phyloP scores from a whole-genome alignment of 2,113 vertebrate genomes.

The Delphinus delphis region DNA sequence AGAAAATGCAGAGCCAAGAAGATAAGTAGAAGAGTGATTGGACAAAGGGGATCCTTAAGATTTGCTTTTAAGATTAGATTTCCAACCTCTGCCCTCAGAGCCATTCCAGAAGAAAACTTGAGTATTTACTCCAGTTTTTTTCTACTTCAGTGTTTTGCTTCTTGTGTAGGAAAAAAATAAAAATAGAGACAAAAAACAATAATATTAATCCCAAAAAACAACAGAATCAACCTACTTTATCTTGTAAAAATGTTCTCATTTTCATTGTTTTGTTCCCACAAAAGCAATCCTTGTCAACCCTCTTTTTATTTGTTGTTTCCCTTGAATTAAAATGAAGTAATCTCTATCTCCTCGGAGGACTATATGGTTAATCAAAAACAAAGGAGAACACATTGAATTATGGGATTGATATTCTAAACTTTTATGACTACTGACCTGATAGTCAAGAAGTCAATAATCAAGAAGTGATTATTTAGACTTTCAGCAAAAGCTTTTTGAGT shows the following conservation, averaged over 20 bases:
- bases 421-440: neutral
- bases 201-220: neutral
- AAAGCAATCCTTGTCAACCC: neutral
- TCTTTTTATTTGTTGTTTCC: neutral
- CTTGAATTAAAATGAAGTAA: neutral
- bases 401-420: neutral
- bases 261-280: neutral
- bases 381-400: neutral
- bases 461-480: neutral
- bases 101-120: neutral
- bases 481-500: neutral
- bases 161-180: neutral
- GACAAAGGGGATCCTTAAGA: neutral
- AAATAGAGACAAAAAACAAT: neutral
- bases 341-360: neutral
- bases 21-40: neutral
- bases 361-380: neutral
- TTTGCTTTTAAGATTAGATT: neutral
- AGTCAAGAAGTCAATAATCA: neutral
- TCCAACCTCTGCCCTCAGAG: neutral
- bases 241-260: neutral
- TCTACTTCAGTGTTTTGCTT: neutral
- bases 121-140: neutral
- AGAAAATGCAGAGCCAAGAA: neutral
- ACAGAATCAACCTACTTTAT: neutral